Evolutionary conservation across 2,797 vertebrate genomes (phyloP).

Genomic region (Dromococcyx pavoninus): DNA sequence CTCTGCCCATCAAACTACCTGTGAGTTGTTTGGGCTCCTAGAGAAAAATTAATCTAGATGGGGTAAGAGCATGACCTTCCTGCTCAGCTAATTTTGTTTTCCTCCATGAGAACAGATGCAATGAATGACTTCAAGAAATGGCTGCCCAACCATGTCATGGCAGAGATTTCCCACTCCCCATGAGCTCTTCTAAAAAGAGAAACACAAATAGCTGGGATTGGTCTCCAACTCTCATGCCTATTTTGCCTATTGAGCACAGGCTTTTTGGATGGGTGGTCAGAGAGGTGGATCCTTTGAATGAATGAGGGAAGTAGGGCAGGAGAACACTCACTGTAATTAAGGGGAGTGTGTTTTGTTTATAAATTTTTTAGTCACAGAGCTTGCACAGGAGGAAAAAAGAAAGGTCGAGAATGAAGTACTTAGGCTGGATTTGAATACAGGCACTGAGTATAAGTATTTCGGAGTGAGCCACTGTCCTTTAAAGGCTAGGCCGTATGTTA

Average conservation of each 20-base stretch:
- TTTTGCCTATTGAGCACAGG: background rate
- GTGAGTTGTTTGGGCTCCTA: conserved; percentile 74
- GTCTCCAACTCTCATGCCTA: background rate
- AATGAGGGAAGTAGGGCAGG: background rate
- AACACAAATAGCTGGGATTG: background rate
- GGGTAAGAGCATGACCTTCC: background rate
- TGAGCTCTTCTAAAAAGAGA: background rate
- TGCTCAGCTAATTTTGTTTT: background rate
- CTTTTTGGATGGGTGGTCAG: background rate
- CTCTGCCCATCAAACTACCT: conserved; percentile 90
- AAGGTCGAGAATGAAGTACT: background rate
- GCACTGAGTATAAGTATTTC: background rate
- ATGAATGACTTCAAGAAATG: background rate
- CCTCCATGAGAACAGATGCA: background rate
- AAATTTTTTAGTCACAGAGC: background rate
- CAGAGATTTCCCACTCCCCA: background rate
- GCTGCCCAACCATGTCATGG: background rate
- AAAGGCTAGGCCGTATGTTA: background rate
- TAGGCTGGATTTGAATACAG: background rate
- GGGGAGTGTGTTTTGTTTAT: background rate
- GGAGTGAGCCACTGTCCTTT: background rate
- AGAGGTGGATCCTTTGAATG: background rate
- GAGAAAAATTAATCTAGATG: background rate
- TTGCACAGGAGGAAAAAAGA: background rate
- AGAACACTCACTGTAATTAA: background rate